These are phyloP conservation scores for Cyphomyrus plagiostoma DNA, from an alignment of 2,113 vertebrate species.

Conservation along the genomic window DNA sequence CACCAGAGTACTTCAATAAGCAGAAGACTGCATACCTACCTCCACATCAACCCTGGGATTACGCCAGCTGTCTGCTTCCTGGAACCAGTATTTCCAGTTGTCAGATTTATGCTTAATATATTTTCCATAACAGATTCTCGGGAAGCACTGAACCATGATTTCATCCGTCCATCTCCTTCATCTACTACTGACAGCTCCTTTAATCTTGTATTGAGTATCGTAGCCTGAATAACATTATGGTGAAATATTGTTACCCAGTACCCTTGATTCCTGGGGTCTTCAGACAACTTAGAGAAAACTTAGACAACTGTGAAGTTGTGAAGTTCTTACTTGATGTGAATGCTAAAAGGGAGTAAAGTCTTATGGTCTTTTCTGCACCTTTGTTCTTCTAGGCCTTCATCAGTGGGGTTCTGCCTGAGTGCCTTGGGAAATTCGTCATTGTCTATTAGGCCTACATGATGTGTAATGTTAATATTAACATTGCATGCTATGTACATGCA, in stretches of 20 bases:
- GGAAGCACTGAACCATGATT: background rate
- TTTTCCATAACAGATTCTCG: background rate
- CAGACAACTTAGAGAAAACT: background rate
- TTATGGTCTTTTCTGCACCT: background rate
- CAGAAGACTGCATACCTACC: background rate
- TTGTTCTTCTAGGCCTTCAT: background rate
- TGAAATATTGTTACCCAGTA: background rate
- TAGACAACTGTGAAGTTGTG: background rate
- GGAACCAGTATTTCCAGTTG: background rate
- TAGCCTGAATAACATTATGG: background rate
- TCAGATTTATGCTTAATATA: background rate
- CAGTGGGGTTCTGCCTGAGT: background rate
- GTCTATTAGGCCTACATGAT: background rate
- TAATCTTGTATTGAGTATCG: background rate
- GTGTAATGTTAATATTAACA: background rate
- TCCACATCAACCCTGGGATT: background rate
- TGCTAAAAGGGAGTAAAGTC: background rate
- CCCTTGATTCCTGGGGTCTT: background rate
- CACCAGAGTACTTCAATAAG: background rate
- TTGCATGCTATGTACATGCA: background rate
- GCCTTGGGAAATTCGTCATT: background rate
- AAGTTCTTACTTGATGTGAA: background rate
- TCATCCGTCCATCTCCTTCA: background rate
- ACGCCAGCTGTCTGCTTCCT: background rate
- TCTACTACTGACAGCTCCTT: background rate